phyloP scores from a whole-genome alignment of 2,113 vertebrate genomes.

The Seriola rivoliana region DNA sequence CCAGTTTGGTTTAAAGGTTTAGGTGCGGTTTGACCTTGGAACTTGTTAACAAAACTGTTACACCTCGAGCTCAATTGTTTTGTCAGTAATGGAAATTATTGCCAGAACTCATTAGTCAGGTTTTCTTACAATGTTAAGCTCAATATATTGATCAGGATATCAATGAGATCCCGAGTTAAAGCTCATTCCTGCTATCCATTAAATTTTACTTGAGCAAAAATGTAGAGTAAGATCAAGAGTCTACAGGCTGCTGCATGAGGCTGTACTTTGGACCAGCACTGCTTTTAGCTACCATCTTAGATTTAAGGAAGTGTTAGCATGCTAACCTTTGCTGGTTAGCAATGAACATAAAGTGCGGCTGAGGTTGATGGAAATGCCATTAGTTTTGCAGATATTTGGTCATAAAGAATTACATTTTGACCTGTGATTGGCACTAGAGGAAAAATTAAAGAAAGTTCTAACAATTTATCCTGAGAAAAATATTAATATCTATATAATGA shows the following conservation, averaged over 20 bases:
- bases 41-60: neutral
- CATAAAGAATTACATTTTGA: too few relatives aligned
- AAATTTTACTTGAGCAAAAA: neutral
- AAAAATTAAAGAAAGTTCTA: neutral
- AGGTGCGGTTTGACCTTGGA: neutral
- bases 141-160: neutral
- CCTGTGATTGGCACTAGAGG: neutral
- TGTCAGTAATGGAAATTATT: neutral
- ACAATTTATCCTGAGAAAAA: neutral
- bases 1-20: neutral
- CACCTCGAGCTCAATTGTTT: neutral
- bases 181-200: neutral
- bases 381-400: too few relatives aligned
- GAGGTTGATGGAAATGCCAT: too few relatives aligned
- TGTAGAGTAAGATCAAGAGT: neutral
- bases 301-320: neutral
- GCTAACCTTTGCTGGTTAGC: neutral
- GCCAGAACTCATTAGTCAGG: neutral
- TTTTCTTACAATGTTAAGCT: neutral
- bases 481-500: neutral
- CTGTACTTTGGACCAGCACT: neutral
- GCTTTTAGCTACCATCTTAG: neutral
- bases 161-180: neutral
- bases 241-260: too few relatives aligned
- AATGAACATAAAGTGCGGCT: too few relatives aligned